These are phyloP conservation scores for Epinephelus fuscoguttatus DNA, from an alignment of 2,113 vertebrate genomes.

Conservation along the genomic window DNA sequence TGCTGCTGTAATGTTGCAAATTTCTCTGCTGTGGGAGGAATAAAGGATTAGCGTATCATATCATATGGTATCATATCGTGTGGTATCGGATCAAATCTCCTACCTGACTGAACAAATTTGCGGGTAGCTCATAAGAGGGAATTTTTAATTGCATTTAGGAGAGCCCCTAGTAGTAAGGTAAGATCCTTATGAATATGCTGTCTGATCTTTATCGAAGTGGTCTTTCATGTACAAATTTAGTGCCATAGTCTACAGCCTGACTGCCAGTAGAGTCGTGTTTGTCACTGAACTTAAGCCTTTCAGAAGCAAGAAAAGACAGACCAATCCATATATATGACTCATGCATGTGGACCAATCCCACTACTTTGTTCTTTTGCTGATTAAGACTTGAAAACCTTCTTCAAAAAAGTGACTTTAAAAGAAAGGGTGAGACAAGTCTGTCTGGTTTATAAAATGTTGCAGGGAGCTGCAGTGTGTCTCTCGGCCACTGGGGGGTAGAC, in stretches of 20 bases:
- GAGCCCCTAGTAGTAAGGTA: neutral
- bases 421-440: neutral
- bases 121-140: neutral
- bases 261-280: too few relatives aligned
- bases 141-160: too few relatives aligned
- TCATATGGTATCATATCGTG: too few relatives aligned
- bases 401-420: neutral
- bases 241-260: too few relatives aligned
- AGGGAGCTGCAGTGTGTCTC: neutral
- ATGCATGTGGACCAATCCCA: neutral
- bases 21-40: too few relatives aligned
- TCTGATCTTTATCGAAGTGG: neutral
- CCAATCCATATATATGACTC: neutral
- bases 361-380: neutral
- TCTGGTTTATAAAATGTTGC: neutral
- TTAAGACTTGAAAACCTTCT: neutral
- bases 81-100: too few relatives aligned
- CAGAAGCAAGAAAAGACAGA: too few relatives aligned
- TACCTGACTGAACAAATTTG: too few relatives aligned
- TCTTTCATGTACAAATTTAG: too few relatives aligned
- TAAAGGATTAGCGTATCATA: too few relatives aligned
- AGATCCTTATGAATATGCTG: neutral
- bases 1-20: too few relatives aligned
- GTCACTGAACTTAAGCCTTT: too few relatives aligned
- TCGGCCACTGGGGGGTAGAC: slow-evolving; percentile 30